Evolutionary conservation across 92 coral and sea anemone genomes (phyloP), one percentile per base, ranked within the genome.

Genomic region (Heliopora coerulea): DNA sequence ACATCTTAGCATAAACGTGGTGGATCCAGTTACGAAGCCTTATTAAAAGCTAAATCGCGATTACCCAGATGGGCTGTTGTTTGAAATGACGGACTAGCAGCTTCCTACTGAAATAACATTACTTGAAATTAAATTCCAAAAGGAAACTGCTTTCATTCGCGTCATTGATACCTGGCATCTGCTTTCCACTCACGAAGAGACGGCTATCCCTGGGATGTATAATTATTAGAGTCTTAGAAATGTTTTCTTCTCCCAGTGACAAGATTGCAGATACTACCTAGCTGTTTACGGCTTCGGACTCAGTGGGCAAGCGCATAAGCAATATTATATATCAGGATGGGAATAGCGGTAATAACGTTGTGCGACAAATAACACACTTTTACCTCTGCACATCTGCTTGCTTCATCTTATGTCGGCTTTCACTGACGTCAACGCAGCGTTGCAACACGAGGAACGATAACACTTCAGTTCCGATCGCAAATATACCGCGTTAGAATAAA

Each of bases 401-500:
- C 15, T 46, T 46, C 3, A 10, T 2, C 7, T 15, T 8, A 10
- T 8, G n/a, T 46, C 15, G 44, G 40, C 14, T 27, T 67, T 27
- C 5, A 20, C 42, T 67, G 74, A 67, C 74, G 74, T 49, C 74
- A 67, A 41, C 2, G 25, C 2, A 67, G 52, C 7, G 52, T n/a
- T 15, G 52, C 7, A 15, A 63, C 29, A 52, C 25, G 4, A 63
- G 70, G 21, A 67, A 67, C 18, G 54, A 48, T 59, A 67, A 46
- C 52, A 46, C 52, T 56, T 65, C 17, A 28, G 40, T 31, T 27
- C 39, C 42, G 4, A 48, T 26, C 59, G 59, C 59, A 44, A 46
- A 67, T 67, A 67, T 13, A 18, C 19, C 41, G 74, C n/a, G 59
- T 25, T 67, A 67, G 54, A 44, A 67, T 48, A 67, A 67, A 67